These are phyloP conservation scores for Chiroxiphia lanceolata DNA, from an alignment of 2,797 vertebrate species.

Conservation along the genomic window DNA sequence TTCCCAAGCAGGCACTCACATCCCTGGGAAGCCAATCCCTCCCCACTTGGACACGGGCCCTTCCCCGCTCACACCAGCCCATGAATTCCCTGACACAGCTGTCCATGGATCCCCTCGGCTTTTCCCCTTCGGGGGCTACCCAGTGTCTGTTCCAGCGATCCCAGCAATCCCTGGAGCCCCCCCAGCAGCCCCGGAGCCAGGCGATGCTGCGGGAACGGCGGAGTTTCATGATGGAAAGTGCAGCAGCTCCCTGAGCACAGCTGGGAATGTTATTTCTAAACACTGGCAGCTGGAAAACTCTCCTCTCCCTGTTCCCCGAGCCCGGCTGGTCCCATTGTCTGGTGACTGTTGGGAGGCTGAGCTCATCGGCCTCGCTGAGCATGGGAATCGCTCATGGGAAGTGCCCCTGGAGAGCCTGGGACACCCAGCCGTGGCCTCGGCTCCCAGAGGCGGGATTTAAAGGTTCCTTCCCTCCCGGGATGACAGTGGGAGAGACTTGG, in stretches of 20 bases:
- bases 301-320: neutral
- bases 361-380: neutral
- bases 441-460: fast-evolving
- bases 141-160: neutral
- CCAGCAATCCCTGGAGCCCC: neutral
- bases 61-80: neutral
- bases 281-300: neutral
- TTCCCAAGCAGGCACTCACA: neutral
- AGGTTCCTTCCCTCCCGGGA: neutral
- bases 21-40: neutral
- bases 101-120: neutral
- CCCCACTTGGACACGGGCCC: neutral
- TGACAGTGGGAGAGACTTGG: neutral
- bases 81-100: neutral
- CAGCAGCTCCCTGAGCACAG: neutral
- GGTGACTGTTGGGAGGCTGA: neutral
- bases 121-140: neutral
- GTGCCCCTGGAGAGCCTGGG: neutral
- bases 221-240: neutral
- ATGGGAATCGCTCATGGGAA: neutral
- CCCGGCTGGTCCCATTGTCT: neutral
- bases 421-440: neutral
- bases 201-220: fast-evolving
- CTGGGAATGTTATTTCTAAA: neutral
- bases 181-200: neutral